phyloP scores from a whole-genome alignment of 2,113 vertebrate genomes.

The Aegotheles bennettii region DNA sequence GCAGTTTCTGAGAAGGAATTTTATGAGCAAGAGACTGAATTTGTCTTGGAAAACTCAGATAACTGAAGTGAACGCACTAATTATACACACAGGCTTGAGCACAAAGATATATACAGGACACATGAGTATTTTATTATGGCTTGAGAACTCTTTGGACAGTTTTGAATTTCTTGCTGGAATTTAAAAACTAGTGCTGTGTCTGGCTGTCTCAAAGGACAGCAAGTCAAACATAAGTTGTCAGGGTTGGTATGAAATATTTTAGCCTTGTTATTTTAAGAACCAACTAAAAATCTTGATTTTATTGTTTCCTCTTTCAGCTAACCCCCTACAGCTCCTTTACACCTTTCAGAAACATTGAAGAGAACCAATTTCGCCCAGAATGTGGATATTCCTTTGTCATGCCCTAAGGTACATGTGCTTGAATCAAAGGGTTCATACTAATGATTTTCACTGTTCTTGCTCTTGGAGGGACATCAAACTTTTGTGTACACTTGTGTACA shows the following conservation, averaged over 20 bases:
- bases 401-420: not conserved
- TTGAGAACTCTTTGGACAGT: not conserved
- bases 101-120: not conserved
- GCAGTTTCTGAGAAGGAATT: not conserved
- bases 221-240: not conserved
- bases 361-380: not conserved
- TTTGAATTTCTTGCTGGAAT: not conserved
- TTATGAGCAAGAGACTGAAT: not conserved
- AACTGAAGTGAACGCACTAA: not conserved
- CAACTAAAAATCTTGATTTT: not conserved
- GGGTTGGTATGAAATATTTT: not conserved
- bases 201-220: not conserved
- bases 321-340: not conserved
- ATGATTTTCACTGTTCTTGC: not conserved
- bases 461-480: not conserved
- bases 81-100: not conserved
- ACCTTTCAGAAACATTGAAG: not conserved
- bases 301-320: not conserved
- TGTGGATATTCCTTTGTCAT: not conserved
- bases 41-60: not conserved
- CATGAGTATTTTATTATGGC: not conserved
- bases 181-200: not conserved
- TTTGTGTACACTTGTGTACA: not conserved
- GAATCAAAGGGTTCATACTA: not conserved
- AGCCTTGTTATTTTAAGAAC: not conserved